phyloP scores from a whole-genome alignment of 2,888 invertebrate species.

The Volucella inanis region DNA sequence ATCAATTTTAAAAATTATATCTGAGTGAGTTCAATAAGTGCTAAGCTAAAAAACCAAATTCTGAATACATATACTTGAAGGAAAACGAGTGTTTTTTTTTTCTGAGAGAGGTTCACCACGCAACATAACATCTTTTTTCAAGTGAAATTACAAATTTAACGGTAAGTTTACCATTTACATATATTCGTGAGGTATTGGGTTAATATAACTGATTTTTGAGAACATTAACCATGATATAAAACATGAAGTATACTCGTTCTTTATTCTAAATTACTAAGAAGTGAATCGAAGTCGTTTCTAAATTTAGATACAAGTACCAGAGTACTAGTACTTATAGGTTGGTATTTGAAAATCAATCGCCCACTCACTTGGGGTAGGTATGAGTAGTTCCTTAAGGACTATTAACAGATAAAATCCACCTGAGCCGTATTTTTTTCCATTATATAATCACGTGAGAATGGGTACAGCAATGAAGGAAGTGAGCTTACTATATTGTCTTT shows the following conservation, averaged over 20 bases:
- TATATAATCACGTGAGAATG: constrained; percentile 1
- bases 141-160: not conserved
- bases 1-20: no score
- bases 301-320: no score
- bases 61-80: no score
- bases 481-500: no score
- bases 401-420: not conserved
- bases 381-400: not conserved
- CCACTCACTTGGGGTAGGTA: not conserved
- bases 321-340: not conserved
- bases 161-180: constrained; percentile 36
- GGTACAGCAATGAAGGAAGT: no score
- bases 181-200: constrained; percentile 10
- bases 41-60: no score
- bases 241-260: no score
- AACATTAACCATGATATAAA: no score
- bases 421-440: constrained; percentile 6
- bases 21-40: not conserved
- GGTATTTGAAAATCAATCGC: not conserved
- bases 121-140: not conserved
- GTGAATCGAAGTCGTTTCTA: no score
- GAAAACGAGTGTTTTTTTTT: no score
- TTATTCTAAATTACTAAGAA: no score
- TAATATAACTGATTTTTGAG: not conserved
- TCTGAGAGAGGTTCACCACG: no score